Base-by-base conservation (phyloP, 92 coral and sea anemone genomes). In the Porites cylindrica region DNA sequence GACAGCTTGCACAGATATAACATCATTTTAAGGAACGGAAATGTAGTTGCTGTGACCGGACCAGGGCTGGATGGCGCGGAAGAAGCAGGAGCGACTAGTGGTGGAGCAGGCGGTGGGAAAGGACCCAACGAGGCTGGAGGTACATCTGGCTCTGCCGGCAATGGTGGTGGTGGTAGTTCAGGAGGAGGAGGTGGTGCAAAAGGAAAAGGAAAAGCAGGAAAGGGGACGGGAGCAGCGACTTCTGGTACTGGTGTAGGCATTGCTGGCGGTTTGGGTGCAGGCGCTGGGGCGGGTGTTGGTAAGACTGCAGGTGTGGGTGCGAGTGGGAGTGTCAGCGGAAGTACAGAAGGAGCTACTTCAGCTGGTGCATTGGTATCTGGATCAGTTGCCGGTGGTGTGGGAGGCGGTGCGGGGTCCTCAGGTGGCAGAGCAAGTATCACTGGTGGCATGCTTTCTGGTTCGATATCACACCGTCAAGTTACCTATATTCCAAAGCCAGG, bases 1-100 rank as follows among this genome's bases (percentile, higher is more conserved):
- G 83, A 79, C 83, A 63, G 13, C 47, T 20, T 50, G 62, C 83
- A 66, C 29, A 71, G 54, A 68, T 82, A 68, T 71, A 82, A 82
- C 62, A 71, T 82, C 19, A 54, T 69, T 19, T 6, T 82, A 1
- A 70, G 70, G 10, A 70, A 82, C 32, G 86, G 78, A 1, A 67
- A 60, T 21, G 86, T 82, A 17, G 68, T 69, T 26, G 53, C 54
- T 20, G 51, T 79, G 12, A 79, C 71, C 21, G 85, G 72, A 4
- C 89, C 88, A 20, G 78, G 84, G 73, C 26, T 69, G 67, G 80
- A 4, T 14, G 66, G 62, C 8, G 67, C 51, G 26, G 53, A 23
- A 6, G 67, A n/a, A 51, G 63, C 61, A 73, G 83, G 43, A 54
- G 6, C 75, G 6, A 52, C 70, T 18, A 52, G 61, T 56, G 66